These are phyloP conservation scores for Grallaria varia DNA, from an alignment of 2,113 vertebrate species.

Conservation along the genomic window DNA sequence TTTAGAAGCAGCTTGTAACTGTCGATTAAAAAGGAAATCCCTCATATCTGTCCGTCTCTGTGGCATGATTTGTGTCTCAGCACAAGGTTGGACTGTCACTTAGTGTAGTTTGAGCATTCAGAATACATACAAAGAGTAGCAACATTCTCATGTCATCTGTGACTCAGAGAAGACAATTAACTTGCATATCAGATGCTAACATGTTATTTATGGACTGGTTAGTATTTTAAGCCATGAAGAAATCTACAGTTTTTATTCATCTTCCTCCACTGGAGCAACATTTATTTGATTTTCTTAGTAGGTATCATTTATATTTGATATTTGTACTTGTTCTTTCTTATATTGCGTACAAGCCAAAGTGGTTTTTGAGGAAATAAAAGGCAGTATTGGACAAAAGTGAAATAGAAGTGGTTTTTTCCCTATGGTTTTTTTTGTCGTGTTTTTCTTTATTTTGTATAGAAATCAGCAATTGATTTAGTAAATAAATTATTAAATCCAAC, in stretches of 20 bases:
- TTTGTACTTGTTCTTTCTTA: not conserved
- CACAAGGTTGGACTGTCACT: slow-evolving; percentile 1
- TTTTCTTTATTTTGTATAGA: not conserved
- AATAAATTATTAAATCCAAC: not conserved
- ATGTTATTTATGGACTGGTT: not conserved
- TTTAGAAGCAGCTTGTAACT: not conserved
- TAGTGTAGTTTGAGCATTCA: not conserved
- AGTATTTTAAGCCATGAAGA: not conserved
- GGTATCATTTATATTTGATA: not conserved
- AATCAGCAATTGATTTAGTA: not conserved
- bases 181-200: not conserved
- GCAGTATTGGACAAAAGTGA: not conserved
- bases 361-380: not conserved
- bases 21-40: not conserved
- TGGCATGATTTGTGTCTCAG: not conserved
- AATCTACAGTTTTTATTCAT: not conserved
- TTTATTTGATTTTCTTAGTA: not conserved
- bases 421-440: not conserved
- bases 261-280: not conserved
- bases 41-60: not conserved
- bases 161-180: not conserved
- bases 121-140: not conserved
- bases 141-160: not conserved
- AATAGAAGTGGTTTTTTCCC: not conserved
- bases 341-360: not conserved